Evolutionary conservation across 2,888 invertebrate genomes (phyloP).

Genomic region (Apamea sordens): DNA sequence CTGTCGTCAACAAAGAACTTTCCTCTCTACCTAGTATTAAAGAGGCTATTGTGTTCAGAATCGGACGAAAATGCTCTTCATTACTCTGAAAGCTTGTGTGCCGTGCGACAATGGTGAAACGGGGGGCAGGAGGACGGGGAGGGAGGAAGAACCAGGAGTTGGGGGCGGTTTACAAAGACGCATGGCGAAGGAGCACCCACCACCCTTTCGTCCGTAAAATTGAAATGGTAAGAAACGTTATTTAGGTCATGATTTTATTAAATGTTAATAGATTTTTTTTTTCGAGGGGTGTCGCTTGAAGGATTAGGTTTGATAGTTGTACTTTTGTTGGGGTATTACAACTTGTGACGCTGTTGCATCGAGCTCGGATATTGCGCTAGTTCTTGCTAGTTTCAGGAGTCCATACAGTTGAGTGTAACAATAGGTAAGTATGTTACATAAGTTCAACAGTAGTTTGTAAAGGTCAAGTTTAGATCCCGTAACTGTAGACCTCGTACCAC

Average conservation of each 20-base stretch:
- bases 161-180: conserved; percentile 84
- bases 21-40: conserved; percentile 90
- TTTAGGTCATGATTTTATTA: conserved; percentile 90
- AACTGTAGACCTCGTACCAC: neutral
- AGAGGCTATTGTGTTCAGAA: conserved; percentile 87
- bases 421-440: neutral
- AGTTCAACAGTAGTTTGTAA: neutral
- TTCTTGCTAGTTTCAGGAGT: conserved; percentile 36
- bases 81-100: conserved; percentile 91
- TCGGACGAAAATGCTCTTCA: conserved; percentile 91
- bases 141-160: conserved; percentile 54
- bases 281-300: conserved; percentile 66
- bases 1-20: conserved; percentile 84
- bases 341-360: conserved; percentile 13
- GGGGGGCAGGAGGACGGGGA: conserved; percentile 69
- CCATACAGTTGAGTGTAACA: neutral
- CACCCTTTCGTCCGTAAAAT: conserved; percentile 90
- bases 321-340: conserved; percentile 41
- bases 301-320: conserved; percentile 48
- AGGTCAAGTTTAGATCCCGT: neutral
- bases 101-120: conserved; percentile 87
- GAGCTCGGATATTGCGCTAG: conserved; percentile 41
- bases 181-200: conserved; percentile 84
- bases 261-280: conserved; percentile 85
- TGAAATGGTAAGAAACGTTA: conserved; percentile 90